A percentile compares a stretch with the other conserved stretches of the same genome.
Conservation (phyloP, 2,888 invertebrate species). For the Gastrophysa polygoni region DNA sequence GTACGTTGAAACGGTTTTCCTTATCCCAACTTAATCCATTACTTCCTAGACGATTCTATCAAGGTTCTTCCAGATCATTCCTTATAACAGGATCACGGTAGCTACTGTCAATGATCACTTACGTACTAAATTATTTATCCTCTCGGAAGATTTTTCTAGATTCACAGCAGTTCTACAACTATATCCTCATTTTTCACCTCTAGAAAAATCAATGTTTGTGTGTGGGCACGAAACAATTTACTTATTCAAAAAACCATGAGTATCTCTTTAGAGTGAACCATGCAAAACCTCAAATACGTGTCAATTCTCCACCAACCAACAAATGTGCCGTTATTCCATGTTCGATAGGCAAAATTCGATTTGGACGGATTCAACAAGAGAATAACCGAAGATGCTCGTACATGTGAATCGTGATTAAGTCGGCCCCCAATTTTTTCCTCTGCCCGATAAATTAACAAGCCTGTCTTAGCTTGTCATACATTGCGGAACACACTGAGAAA, state of each 20-base stretch:
- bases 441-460: background rate
- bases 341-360: background rate
- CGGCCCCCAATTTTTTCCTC: constrained; percentile 10
- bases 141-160: too few relatives aligned
- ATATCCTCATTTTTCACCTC: too few relatives aligned
- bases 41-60: constrained; percentile 25
- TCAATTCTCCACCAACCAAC: too few relatives aligned
- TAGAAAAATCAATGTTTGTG: too few relatives aligned
- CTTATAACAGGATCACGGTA: too few relatives aligned
- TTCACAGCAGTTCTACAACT: too few relatives aligned
- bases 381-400: background rate
- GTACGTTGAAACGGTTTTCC: constrained; percentile 20
- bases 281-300: too few relatives aligned
- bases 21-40: constrained; percentile 25
- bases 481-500: constrained; percentile 8
- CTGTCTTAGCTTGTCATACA: background rate
- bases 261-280: too few relatives aligned
- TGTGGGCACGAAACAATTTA: too few relatives aligned
- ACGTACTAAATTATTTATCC: too few relatives aligned
- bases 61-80: constrained; percentile 25
- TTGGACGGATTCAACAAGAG: background rate
- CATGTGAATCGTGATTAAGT: constrained; percentile 4
- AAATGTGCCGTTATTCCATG: background rate
- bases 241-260: too few relatives aligned
- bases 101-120: too few relatives aligned